These are phyloP conservation scores for Chrysaora quinquecirrha DNA, from an alignment of 30 jellyfish, hydroid and myxozoan genomes.

Conservation along the genomic window DNA sequence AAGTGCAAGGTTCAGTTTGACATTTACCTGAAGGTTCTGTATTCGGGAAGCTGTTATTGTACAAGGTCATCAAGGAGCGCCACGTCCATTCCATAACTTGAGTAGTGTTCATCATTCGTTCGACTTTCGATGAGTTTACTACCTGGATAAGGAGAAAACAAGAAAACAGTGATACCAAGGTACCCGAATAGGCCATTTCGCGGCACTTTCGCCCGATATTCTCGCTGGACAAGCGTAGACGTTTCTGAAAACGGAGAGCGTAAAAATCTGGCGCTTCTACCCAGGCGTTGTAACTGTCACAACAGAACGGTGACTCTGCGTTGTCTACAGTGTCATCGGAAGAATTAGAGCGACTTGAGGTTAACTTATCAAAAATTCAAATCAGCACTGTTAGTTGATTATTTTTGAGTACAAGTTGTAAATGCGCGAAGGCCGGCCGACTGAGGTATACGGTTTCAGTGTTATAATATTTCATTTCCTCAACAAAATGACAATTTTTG, in stretches of 20 bases:
- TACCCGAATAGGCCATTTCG: no score
- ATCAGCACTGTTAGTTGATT: background rate
- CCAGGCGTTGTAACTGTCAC: no score
- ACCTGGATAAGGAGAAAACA: background rate
- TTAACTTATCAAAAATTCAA: background rate
- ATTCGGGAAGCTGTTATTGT: conserved; percentile 63
- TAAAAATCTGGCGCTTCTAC: no score
- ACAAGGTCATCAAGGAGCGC: conserved; percentile 39
- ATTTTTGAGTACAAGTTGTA: background rate
- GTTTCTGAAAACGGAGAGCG: no score
- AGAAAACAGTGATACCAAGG: no score
- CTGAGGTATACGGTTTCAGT: background rate
- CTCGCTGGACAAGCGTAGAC: no score
- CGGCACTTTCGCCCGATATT: no score
- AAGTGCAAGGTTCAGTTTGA: no score
- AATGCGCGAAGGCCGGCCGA: background rate
- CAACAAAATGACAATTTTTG: background rate
- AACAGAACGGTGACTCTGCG: no score
- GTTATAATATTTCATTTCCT: background rate
- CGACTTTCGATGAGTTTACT: background rate
- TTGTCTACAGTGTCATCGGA: background rate
- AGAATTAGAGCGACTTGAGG: background rate
- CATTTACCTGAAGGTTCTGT: conserved; percentile 60
- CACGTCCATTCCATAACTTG: conserved; percentile 70
- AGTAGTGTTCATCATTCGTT: background rate